phyloP scores from a whole-genome alignment of 2,113 vertebrate genomes.

The Petroica traversi region DNA sequence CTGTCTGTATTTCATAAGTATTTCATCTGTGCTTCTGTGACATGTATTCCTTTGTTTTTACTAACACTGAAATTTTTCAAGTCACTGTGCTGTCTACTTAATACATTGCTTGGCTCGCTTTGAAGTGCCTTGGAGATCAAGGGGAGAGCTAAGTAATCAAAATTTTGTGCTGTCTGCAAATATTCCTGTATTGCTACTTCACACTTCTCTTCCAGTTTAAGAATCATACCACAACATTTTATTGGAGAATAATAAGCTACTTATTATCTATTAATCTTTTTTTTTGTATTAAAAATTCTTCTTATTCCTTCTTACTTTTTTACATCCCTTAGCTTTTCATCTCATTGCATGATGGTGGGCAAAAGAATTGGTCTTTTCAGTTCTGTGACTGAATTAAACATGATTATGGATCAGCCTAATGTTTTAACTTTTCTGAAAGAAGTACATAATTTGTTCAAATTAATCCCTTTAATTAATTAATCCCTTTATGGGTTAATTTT shows the following conservation, averaged over 20 bases:
- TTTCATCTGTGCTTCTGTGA: neutral
- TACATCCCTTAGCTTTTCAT: neutral
- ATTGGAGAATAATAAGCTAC: neutral
- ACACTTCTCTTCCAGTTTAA: neutral
- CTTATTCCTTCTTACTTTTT: neutral
- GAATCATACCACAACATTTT: neutral
- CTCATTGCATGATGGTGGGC: neutral
- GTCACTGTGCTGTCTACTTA: neutral
- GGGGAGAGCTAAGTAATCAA: neutral
- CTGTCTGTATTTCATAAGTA: neutral
- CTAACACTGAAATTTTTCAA: neutral
- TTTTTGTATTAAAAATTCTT: neutral
- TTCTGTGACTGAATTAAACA: neutral
- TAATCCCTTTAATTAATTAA: neutral
- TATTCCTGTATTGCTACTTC: neutral
- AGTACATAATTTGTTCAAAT: neutral
- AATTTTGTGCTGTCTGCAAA: neutral
- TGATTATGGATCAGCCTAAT: neutral
- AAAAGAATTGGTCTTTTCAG: neutral
- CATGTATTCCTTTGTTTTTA: neutral
- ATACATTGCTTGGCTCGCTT: neutral
- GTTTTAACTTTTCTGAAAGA: neutral
- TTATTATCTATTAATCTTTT: neutral
- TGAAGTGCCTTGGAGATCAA: neutral
- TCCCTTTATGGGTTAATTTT: neutral